These are phyloP conservation scores for Aphaenogaster rudis DNA, from an alignment of 1,140 invertebrate genomes.

Conservation along the genomic window DNA sequence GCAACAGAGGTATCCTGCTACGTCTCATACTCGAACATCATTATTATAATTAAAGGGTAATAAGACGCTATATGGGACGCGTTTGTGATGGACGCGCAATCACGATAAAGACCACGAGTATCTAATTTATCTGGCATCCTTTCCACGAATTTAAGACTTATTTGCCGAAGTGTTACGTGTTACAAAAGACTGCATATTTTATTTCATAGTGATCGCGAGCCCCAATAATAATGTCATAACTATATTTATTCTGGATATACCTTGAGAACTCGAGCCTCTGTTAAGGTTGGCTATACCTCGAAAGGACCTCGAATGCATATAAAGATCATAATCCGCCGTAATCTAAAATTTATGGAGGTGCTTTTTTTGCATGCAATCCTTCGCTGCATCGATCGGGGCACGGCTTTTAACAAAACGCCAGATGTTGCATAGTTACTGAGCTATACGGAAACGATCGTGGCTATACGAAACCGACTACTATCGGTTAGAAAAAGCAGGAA, in stretches of 20 bases:
- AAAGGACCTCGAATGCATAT: neutral
- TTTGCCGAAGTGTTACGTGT: too few relatives aligned
- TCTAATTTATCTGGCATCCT: neutral
- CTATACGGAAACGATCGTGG: constrained; percentile 10
- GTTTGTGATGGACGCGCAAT: neutral
- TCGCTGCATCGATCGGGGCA: constrained; percentile 23
- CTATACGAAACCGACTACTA: constrained; percentile 16
- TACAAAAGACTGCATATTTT: neutral
- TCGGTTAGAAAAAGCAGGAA: constrained; percentile 7
- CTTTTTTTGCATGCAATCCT: constrained; percentile 11
- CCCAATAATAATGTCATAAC: neutral
- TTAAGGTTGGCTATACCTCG: constrained; percentile 11
- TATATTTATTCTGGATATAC: constrained; percentile 9
- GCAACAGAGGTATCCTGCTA: constrained; percentile 16
- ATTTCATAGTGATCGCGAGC: neutral
- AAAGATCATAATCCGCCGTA: constrained; percentile 20
- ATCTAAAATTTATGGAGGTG: constrained; percentile 12
- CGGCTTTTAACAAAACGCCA: constrained; percentile 50
- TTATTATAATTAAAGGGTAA: constrained; percentile 47
- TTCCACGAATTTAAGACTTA: neutral
- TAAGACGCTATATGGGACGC: neutral
- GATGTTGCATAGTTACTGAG: constrained; percentile 28
- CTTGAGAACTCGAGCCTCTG: constrained; percentile 22
- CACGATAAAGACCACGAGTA: neutral
- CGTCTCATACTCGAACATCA: neutral